phyloP scores from a whole-genome alignment of 2,888 invertebrate species.

The Octodonta nipae region DNA sequence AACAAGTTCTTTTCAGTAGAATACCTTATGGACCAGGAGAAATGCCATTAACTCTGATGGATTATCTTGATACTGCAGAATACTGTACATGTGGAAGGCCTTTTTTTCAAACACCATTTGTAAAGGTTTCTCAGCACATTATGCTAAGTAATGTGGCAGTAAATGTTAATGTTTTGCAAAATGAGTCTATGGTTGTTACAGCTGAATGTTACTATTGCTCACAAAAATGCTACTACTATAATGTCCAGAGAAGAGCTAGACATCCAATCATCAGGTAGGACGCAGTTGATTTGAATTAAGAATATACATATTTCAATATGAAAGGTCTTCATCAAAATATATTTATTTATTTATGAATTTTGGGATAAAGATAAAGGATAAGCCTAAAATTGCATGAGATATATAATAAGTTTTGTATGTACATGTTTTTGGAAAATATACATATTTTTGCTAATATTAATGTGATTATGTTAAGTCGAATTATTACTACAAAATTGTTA shows the following conservation, averaged over 20 bases:
- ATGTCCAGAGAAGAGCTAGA: constrained; percentile 26
- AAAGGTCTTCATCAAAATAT: too few relatives aligned
- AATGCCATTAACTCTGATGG: constrained; percentile 46
- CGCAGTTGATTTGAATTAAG: constrained; percentile 35
- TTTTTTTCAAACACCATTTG: constrained; percentile 27
- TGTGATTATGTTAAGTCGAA: too few relatives aligned
- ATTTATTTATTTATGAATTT: too few relatives aligned
- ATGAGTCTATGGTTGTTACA: constrained; percentile 33
- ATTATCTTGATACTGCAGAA: constrained; percentile 46
- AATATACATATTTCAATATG: too few relatives aligned
- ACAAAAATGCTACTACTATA: constrained; percentile 34
- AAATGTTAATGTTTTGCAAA: constrained; percentile 31
- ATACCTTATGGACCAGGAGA: constrained; percentile 41
- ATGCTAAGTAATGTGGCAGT: constrained; percentile 35
- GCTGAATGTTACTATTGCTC: constrained; percentile 53
- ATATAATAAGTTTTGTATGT: too few relatives aligned
- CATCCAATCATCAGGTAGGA: constrained; percentile 36
- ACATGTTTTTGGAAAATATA: too few relatives aligned
- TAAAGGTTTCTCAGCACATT: constrained; percentile 30
- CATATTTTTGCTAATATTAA: too few relatives aligned
- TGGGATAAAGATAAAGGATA: too few relatives aligned
- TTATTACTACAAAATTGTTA: too few relatives aligned
- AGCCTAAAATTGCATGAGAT: too few relatives aligned
- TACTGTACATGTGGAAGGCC: constrained; percentile 49
- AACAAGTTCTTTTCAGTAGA: constrained; percentile 40